A percentile compares a stretch with the other conserved stretches of the same genome.
These are phyloP conservation scores for Lypha dubia DNA, from an alignment of 2,888 invertebrate species.

Conservation along the genomic window DNA sequence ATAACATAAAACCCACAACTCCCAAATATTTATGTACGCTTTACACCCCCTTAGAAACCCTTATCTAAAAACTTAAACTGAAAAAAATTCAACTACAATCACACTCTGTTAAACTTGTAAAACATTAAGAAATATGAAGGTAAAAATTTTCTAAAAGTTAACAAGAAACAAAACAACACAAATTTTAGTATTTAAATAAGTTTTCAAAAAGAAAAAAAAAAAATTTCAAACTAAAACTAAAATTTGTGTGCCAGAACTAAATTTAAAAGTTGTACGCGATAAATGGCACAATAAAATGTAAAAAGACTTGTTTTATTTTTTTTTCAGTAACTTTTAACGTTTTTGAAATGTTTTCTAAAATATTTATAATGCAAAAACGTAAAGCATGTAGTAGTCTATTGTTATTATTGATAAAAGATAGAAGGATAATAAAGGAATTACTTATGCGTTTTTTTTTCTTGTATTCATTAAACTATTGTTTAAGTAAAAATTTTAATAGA, in stretches of 20 bases:
- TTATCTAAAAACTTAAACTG: background rate
- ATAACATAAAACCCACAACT: background rate
- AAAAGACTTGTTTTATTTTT: conserved; percentile 2
- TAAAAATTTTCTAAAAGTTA: conserved; percentile 31
- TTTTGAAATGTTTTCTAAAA: background rate
- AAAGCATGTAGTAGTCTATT: background rate
- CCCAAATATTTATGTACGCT: background rate
- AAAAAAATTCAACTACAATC: background rate
- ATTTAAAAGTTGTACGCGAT: conserved; percentile 26
- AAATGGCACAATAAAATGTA: conserved; percentile 8
- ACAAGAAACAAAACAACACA: conserved; percentile 15
- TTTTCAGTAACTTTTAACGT: too few relatives aligned
- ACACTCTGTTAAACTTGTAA: conserved; percentile 24
- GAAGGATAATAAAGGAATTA: too few relatives aligned
- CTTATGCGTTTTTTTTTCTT: too few relatives aligned
- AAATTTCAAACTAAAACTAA: conserved; percentile 29
- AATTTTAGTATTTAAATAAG: conserved; percentile 19
- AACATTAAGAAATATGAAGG: conserved; percentile 25
- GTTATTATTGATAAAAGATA: background rate
- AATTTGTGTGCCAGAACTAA: conserved; percentile 20
- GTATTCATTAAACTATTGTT: too few relatives aligned
- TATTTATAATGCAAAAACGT: background rate
- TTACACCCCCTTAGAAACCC: too few relatives aligned
- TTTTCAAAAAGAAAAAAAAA: background rate
- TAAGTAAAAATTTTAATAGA: too few relatives aligned